Base-by-base conservation (phyloP, 2,113 vertebrate genomes). In the Aegithalos caudatus region DNA sequence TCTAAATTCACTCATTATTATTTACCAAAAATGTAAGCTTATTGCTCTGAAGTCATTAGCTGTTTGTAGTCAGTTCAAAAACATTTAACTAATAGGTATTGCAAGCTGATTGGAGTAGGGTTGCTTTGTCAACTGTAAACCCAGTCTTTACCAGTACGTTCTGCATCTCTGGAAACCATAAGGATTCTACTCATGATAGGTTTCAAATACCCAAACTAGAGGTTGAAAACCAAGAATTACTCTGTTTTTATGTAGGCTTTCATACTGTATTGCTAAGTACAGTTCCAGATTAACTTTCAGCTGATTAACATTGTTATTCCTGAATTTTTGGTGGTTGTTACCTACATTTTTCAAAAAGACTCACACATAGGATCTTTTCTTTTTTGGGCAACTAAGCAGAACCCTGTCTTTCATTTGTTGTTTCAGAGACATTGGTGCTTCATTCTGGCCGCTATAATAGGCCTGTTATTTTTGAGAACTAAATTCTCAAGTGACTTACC, bases 381-480 rank as follows among this genome's bases (percentile, higher is more conserved):
- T 6, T 83, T 86, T 51, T 0, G 7, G n/a, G 24, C 67, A 64
- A 58, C 21, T 73, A 73, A 80, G 56, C 37, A 71, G 64, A 67
- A 40, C 67, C 7, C 20, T 77, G 42, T 22, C 35, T 44, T 90
- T 37, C 25, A 53, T 79, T 71, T 80, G 72, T 81, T 60, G 23
- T 86, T 79, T 96, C 71, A 83, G 70, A 86, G 83, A 78, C 72
- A 78, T 77, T 57, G 71, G 60, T 94, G 65, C 82, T 95, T 94
- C 56, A 6, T 93, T 78, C 76, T 92, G 85, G 82, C 61, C 40
- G 76, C 92, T 96, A 15, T 86, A 88, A 78, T 58, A 67, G 79
- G 82, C 51, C 82, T 88, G 92, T 90, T 93, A 86, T 93, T 96
- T 97, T 92, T 96, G 90, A 95, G 92, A 86, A 92, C 76, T 86